These are phyloP conservation scores for Cottoperca gobio DNA, from an alignment of 2,797 vertebrate species.

Conservation along the genomic window DNA sequence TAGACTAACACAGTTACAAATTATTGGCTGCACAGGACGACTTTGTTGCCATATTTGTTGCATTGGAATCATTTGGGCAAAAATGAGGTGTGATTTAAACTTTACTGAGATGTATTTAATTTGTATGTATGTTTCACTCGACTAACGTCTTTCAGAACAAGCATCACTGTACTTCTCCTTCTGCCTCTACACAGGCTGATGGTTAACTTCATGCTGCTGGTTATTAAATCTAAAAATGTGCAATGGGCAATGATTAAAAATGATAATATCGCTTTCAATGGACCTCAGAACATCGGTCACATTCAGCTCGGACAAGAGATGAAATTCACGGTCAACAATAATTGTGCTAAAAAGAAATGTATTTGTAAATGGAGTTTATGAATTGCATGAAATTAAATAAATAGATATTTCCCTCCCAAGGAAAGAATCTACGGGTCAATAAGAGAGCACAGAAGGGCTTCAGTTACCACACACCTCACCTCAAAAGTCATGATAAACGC, in stretches of 20 bases:
- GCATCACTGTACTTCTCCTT: not conserved
- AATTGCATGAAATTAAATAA: conserved; percentile 91
- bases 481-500: conserved; percentile 61
- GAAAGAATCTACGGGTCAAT: conserved; percentile 61
- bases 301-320: conserved; percentile 88
- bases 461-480: conserved; percentile 53
- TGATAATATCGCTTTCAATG: too few relatives aligned
- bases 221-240: not conserved
- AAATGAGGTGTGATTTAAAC: not conserved
- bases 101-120: not conserved
- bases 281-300: conserved; percentile 83
- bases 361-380: conserved; percentile 88
- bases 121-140: not conserved
- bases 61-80: not conserved
- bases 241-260: too few relatives aligned
- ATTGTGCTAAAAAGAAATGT: conserved; percentile 74
- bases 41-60: not conserved
- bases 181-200: not conserved
- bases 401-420: conserved; percentile 87
- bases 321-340: conserved; percentile 87
- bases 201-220: not conserved
- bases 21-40: not conserved
- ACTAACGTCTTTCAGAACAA: not conserved
- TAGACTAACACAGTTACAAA: not conserved
- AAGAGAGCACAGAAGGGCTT: conserved; percentile 38